phyloP scores from a whole-genome alignment of 2,113 vertebrate species.

The Ceyx cyanopectus region DNA sequence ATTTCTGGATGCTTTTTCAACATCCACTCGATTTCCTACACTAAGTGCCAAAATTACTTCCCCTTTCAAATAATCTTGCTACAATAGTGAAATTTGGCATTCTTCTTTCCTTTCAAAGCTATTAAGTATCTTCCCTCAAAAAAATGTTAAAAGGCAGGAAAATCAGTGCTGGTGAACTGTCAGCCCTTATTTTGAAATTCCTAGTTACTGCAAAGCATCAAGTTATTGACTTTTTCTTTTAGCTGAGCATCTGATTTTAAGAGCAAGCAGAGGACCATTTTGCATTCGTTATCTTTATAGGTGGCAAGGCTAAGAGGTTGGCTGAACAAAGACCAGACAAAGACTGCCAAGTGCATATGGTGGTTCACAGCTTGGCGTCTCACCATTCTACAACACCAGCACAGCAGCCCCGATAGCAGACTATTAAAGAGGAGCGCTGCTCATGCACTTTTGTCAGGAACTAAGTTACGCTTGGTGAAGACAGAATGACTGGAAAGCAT shows the following conservation, averaged over 20 bases:
- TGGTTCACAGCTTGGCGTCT: constrained; percentile 78
- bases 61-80: not conserved
- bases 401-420: constrained; percentile 70
- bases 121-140: not conserved
- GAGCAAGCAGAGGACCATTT: constrained; percentile 64
- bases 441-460: constrained; percentile 77
- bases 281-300: constrained; percentile 78
- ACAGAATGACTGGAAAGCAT: constrained; percentile 70
- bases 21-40: not conserved
- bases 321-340: constrained; percentile 79
- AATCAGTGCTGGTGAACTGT: not conserved
- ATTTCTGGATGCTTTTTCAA: not conserved
- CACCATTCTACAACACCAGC: constrained; percentile 76
- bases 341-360: constrained; percentile 81
- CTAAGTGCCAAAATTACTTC: not conserved
- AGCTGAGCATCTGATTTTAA: constrained; percentile 69
- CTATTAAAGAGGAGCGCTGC: constrained; percentile 77
- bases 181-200: constrained; percentile 44
- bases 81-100: not conserved
- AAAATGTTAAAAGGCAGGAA: constrained; percentile 2
- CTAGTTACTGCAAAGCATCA: not conserved
- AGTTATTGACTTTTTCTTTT: constrained; percentile 63
- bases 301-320: constrained; percentile 78
- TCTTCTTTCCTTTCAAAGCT: not conserved
- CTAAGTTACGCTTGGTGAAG: constrained; percentile 77